Conservation (phyloP, 2,113 vertebrate species). For the Globicephala melas region DNA sequence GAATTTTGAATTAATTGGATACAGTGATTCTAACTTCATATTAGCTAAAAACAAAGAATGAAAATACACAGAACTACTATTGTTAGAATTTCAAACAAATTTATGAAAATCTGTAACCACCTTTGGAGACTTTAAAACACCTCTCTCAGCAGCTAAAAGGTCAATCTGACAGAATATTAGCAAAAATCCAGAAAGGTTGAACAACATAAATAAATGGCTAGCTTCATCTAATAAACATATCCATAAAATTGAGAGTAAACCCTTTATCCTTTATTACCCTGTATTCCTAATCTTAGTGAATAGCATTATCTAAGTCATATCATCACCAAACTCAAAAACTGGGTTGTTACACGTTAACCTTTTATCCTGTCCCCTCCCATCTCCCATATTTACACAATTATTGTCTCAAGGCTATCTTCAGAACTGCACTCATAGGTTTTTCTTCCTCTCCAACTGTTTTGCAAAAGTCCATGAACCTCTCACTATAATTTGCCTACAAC, state of each 20-base stretch:
- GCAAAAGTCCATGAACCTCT: not conserved
- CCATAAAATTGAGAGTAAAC: not conserved
- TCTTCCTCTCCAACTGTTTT: rapidly evolving
- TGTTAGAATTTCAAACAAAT: not conserved
- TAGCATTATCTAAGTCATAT: not conserved
- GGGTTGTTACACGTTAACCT: not conserved
- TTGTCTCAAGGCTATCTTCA: not conserved
- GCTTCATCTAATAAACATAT: not conserved
- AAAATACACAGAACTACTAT: not conserved
- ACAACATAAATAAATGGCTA: not conserved
- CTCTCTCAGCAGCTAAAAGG: not conserved
- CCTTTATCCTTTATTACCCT: not conserved
- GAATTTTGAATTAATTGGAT: not conserved
- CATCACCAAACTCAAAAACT: not conserved
- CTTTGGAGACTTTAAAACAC: not conserved
- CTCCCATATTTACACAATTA: not conserved
- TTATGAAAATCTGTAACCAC: not conserved
- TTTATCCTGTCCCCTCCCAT: not conserved
- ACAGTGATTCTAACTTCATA: not conserved
- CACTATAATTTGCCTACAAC: not conserved
- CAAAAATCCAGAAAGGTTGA: not conserved
- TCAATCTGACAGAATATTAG: not conserved
- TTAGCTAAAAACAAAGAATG: not conserved
- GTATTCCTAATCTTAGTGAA: not conserved
- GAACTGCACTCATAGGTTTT: not conserved